Base-by-base conservation (phyloP, 2,888 invertebrate genomes). In the Dryobota labecula region DNA sequence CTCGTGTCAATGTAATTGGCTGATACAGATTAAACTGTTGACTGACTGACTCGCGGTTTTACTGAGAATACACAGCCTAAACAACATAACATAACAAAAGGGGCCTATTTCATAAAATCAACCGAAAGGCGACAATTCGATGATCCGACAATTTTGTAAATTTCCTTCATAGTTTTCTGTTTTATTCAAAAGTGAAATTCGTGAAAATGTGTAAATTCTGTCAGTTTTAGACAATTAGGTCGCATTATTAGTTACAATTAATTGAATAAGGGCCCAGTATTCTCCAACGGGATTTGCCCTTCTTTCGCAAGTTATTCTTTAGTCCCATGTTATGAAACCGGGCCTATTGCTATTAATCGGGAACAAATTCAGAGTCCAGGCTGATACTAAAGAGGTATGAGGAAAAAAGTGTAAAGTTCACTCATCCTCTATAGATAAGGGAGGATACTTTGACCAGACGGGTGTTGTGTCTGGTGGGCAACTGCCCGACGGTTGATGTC, bases 1-100 rank as follows among this genome's bases (percentile, higher is more conserved):
- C 56, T 13, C 24, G 53, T 75, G 33, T 47, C 60, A 30, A 73
- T 36, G 13, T 54, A 67, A 47, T 38, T 51, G 67, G 36, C 36
- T 49, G 36, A 47, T 73, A 67, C 47, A 73, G 4, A 41, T 56
- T 8, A 24, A 57, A 57, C 11, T 51, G 20, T 49, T 41, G 56
- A 20, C 24, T 70, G 41, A 15, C 51, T 24, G 70, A n/a, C 41
- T 56, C 6, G 1, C 15, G 58, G 38, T 66, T 66, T 51, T 57
- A 57, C 18, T 24, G 30, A 43, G 15, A 53, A 41, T 15, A 61
- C 27, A 27, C 36, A 36, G 45, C 24, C 18, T 41, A 9, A 62
- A n/a, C 45, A 6, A 6, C 9, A 18, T 9, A 30, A 41, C 41
- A 18, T 41, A n/a, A 20, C 11, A 47, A 9, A 11, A 43, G 47